A percentile compares a stretch with the other conserved stretches of the same genome.
These are phyloP conservation scores for Andinoacara biseriatus DNA, from an alignment of 2,113 vertebrate genomes.

Conservation along the genomic window DNA sequence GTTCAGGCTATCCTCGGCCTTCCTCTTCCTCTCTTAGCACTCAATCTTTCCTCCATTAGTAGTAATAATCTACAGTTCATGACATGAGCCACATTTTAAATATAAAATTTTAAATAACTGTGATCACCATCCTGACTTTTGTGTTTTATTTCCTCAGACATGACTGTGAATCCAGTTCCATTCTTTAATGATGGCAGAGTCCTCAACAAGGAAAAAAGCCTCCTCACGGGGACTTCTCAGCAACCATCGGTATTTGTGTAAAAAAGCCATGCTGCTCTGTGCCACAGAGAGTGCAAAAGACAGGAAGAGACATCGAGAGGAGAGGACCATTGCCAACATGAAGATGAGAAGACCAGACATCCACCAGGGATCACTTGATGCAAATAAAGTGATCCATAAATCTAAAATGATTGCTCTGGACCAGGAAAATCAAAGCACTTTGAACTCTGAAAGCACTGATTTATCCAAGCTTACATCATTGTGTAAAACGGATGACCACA, in stretches of 20 bases:
- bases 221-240: constrained; percentile 31
- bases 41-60: too few relatives aligned
- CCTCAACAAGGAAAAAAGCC: background rate
- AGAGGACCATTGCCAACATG: background rate
- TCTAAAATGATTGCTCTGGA: fast-evolving
- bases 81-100: background rate
- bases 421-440: background rate
- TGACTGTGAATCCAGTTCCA: background rate
- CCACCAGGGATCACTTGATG: background rate
- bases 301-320: constrained; percentile 28
- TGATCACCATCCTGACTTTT: background rate
- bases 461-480: background rate
- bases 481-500: background rate
- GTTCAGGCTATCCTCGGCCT: too few relatives aligned
- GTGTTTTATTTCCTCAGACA: constrained; percentile 31
- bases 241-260: constrained; percentile 41
- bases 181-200: constrained; percentile 6
- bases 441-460: constrained; percentile 1
- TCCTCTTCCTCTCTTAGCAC: too few relatives aligned
- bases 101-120: background rate
- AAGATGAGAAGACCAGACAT: constrained; percentile 33
- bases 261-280: constrained; percentile 16
- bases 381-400: constrained; percentile 11
- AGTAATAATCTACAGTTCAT: background rate
- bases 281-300: constrained; percentile 14